phyloP scores from a whole-genome alignment of 2,797 vertebrate species.

The Fistularia commersonii region DNA sequence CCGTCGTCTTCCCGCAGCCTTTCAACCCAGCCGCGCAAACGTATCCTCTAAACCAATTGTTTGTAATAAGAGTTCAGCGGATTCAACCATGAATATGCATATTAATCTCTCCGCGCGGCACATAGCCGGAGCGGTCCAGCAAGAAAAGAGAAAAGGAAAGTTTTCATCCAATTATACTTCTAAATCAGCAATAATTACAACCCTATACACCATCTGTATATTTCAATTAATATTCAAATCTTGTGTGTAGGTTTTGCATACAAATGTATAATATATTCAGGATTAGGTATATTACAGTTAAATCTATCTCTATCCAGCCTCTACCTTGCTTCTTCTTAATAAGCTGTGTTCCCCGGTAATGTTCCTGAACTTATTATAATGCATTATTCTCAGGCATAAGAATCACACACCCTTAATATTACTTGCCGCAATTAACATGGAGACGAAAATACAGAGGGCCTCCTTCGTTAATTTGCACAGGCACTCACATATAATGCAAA shows the following conservation, averaged over 20 bases:
- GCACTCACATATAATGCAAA: conserved; percentile 69
- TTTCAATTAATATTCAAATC: conserved; percentile 82
- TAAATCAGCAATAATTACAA: conserved; percentile 77
- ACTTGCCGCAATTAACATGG: conserved; percentile 80
- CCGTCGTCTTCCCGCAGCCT: conserved; percentile 43
- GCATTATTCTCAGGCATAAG: conserved; percentile 68
- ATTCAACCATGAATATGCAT: conserved; percentile 64
- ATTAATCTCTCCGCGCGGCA: conserved; percentile 46
- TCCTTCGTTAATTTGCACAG: conserved; percentile 76
- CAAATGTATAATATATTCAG: conserved; percentile 79
- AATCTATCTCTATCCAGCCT: conserved; percentile 67
- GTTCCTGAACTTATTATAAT: conserved; percentile 81
- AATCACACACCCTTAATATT: conserved; percentile 76
- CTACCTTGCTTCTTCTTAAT: conserved; percentile 76
- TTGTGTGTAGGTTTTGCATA: conserved; percentile 71
- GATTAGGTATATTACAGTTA: conserved; percentile 79
- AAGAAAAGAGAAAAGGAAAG: conserved; percentile 41
- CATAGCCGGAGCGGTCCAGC: conserved; percentile 31
- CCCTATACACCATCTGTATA: conserved; percentile 74
- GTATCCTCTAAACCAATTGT: conserved; percentile 48
- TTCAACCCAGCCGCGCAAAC: conserved; percentile 41
- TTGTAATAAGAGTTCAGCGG: conserved; percentile 49
- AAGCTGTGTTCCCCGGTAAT: conserved; percentile 74
- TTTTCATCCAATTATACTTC: conserved; percentile 76
- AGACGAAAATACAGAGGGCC: conserved; percentile 63